A percentile compares a stretch with the other conserved stretches of the same genome.
Evolutionary conservation across 2,888 invertebrate genomes (phyloP).

Genomic region (Spialia ferax): DNA sequence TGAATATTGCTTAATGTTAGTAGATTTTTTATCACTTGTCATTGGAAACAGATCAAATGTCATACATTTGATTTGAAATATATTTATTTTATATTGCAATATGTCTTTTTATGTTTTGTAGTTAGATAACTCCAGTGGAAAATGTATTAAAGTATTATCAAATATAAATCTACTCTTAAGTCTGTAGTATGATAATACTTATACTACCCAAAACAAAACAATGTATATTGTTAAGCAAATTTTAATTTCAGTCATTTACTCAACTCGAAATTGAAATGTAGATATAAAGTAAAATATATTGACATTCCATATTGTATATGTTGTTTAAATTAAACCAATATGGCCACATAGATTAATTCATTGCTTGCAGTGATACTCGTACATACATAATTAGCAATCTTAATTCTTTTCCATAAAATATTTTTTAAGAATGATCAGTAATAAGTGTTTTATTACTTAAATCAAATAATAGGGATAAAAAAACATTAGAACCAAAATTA

Average conservation of each 20-base stretch:
- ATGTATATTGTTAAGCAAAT: slow-evolving; percentile 80
- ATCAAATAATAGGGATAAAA: slow-evolving; percentile 29
- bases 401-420: slow-evolving; percentile 24
- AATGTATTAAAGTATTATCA: slow-evolving; percentile 68
- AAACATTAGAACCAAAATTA: slow-evolving; percentile 6
- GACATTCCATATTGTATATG: slow-evolving; percentile 85
- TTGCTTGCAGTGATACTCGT: slow-evolving; percentile 21
- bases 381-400: slow-evolving; percentile 10
- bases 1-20: slow-evolving; percentile 85
- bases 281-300: slow-evolving; percentile 86
- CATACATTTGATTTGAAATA: slow-evolving; percentile 87
- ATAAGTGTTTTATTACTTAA: slow-evolving; percentile 14
- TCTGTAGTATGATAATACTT: slow-evolving; percentile 60
- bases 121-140: slow-evolving; percentile 79
- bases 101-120: slow-evolving; percentile 85
- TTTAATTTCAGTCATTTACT: slow-evolving; percentile 79
- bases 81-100: slow-evolving; percentile 85
- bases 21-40: slow-evolving; percentile 85
- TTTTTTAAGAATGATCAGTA: slow-evolving; percentile 14
- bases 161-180: slow-evolving; percentile 63
- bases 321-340: slow-evolving; percentile 74
- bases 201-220: slow-evolving; percentile 65
- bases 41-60: slow-evolving; percentile 83
- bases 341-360: slow-evolving; percentile 22
- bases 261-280: slow-evolving; percentile 81